These are phyloP conservation scores for Phoebastria nigripes DNA, from an alignment of 2,797 vertebrate genomes.

Conservation along the genomic window DNA sequence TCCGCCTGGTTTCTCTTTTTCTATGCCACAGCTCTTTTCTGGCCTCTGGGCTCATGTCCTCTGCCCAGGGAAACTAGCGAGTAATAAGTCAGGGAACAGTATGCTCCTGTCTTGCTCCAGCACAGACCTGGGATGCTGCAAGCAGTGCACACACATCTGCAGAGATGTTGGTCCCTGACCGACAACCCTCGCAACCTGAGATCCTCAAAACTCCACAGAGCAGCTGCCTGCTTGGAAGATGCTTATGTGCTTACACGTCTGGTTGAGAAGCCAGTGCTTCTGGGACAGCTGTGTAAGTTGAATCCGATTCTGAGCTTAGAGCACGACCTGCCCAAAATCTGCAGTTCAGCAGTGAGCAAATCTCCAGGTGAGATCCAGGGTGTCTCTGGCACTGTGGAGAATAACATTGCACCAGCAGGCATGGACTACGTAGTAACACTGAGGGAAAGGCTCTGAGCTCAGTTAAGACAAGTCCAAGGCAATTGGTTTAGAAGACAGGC, in stretches of 20 bases:
- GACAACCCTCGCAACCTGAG: background rate
- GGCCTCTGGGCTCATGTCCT: background rate
- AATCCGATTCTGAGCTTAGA: background rate
- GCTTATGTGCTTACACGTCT: background rate
- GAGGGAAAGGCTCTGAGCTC: background rate
- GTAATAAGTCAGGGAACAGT: background rate
- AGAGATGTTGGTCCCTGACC: background rate
- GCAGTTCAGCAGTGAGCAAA: background rate
- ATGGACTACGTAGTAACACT: accelerated
- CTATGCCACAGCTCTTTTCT: background rate
- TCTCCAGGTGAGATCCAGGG: background rate
- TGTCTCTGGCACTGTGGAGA: background rate
- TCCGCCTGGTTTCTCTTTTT: background rate
- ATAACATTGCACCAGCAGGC: background rate
- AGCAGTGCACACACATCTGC: background rate
- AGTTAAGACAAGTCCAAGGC: background rate
- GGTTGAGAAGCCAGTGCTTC: background rate
- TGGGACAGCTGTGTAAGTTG: background rate
- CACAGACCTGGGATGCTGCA: background rate
- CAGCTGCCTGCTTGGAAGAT: background rate
- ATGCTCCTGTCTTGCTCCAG: background rate
- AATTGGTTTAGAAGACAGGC: background rate
- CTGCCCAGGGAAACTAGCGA: background rate
- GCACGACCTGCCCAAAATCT: background rate
- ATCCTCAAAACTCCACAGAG: background rate